A percentile compares a stretch with the other conserved stretches of the same genome.
phyloP scores from a whole-genome alignment of 2,888 invertebrate genomes.

The Plemyria rubiginata region DNA sequence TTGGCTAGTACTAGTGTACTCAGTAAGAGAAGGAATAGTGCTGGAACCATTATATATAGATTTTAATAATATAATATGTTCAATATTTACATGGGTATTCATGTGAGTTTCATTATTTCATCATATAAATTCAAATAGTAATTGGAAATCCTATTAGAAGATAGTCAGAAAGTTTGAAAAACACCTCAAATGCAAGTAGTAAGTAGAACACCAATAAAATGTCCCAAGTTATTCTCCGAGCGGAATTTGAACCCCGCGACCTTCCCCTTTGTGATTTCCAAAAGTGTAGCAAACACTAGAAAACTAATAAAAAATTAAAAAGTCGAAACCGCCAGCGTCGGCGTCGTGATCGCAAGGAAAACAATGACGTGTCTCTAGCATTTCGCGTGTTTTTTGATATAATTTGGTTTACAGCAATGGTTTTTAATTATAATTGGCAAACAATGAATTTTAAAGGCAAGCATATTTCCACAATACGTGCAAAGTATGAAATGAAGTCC shows the following conservation, averaged over 20 bases:
- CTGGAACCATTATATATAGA: constrained; percentile 26
- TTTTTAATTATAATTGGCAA: background rate
- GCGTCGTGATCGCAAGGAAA: constrained; percentile 35
- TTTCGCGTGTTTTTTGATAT: background rate
- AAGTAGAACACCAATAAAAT: too few species aligned
- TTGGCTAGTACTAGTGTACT: constrained; percentile 59
- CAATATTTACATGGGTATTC: too few species aligned
- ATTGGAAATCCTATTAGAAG: background rate
- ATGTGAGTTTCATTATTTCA: too few species aligned
- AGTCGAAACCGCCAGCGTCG: too few species aligned
- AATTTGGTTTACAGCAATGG: background rate
- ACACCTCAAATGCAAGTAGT: constrained; percentile 36
- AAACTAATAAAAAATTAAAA: too few species aligned
- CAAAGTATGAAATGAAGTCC: background rate
- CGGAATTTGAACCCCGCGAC: too few species aligned
- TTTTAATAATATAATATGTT: background rate
- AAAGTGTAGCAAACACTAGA: too few species aligned
- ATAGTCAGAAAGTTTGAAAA: background rate
- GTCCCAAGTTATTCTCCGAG: too few species aligned
- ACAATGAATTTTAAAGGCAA: background rate
- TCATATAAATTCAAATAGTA: background rate
- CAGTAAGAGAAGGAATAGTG: constrained; percentile 54
- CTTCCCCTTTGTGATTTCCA: too few species aligned
- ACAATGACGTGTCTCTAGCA: constrained; percentile 64
- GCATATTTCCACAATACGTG: too few species aligned